Conservation (phyloP, 2,797 vertebrate genomes). For the Rhinoraja longicauda region DNA sequence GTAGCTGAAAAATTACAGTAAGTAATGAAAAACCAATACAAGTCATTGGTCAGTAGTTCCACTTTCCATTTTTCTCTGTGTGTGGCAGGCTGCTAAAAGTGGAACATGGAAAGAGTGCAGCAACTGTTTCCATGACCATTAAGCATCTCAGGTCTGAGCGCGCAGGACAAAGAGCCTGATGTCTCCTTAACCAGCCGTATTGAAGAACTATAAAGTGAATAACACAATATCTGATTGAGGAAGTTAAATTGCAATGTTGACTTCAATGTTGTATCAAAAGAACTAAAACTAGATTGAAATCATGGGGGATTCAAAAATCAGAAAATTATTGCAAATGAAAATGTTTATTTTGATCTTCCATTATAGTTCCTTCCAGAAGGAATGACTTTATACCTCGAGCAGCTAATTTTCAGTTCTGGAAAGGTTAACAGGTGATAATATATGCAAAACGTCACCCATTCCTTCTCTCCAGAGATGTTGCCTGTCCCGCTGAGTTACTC, state of each 20-base stretch:
- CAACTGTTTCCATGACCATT: too few relatives aligned
- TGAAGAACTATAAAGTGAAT: neutral
- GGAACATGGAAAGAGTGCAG: neutral
- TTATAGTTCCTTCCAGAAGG: neutral
- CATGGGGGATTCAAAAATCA: neutral
- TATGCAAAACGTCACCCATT: too few relatives aligned
- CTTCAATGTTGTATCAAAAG: neutral
- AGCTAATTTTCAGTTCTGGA: neutral
- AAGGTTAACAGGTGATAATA: neutral
- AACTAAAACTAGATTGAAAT: neutral
- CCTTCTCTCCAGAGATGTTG: too few relatives aligned
- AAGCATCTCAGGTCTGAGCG: neutral
- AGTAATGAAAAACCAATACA: neutral
- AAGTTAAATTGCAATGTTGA: neutral
- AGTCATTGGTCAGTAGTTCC: neutral
- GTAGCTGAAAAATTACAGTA: neutral
- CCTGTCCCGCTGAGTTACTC: too few relatives aligned
- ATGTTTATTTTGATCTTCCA: too few relatives aligned
- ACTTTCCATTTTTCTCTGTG: neutral
- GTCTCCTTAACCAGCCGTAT: neutral
- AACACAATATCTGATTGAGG: neutral
- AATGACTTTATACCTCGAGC: neutral
- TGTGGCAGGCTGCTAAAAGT: neutral
- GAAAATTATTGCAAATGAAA: neutral
- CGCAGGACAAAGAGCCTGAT: neutral